Conservation (phyloP, 2,888 invertebrate genomes). For the Cephonodes hylas region DNA sequence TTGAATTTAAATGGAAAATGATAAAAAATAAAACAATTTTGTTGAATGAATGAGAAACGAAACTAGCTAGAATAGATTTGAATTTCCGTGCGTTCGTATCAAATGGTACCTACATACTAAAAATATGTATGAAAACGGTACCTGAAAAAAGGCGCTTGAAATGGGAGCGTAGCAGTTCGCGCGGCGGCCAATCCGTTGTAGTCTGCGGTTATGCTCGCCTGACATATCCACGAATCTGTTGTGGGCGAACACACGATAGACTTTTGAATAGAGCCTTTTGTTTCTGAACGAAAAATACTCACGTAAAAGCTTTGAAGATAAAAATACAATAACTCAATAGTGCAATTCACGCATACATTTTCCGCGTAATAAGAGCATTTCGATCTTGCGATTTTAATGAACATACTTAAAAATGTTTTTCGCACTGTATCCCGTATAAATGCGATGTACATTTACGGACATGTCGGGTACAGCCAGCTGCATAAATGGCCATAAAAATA, state of each 20-base stretch:
- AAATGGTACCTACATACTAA: conserved; percentile 1
- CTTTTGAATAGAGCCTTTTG: conserved; percentile 62
- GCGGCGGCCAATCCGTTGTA: conserved; percentile 51
- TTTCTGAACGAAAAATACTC: conserved; percentile 47
- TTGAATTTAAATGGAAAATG: too few relatives aligned
- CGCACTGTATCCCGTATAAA: not conserved
- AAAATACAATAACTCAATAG: conserved; percentile 22
- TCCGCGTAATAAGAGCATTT: too few relatives aligned
- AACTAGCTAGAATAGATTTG: not conserved
- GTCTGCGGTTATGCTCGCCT: conserved; percentile 62
- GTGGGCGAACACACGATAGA: conserved; percentile 59
- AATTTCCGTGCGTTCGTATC: not conserved
- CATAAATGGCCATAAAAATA: not conserved
- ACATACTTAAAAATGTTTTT: not conserved
- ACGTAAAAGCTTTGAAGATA: conserved; percentile 41
- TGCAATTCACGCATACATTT: not conserved
- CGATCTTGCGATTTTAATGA: not conserved
- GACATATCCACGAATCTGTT: conserved; percentile 65
- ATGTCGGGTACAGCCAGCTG: not conserved
- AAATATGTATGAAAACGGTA: conserved; percentile 30
- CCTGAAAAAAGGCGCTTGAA: conserved; percentile 40
- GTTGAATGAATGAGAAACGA: not conserved
- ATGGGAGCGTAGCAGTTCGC: conserved; percentile 35
- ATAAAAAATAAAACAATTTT: too few relatives aligned
- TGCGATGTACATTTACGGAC: not conserved